Percentiles rank a stretch among this genome's conserved stretches.
These are phyloP conservation scores for Hoplostethus mediterraneus DNA, from an alignment of 2,797 vertebrate genomes.

Conservation along the genomic window DNA sequence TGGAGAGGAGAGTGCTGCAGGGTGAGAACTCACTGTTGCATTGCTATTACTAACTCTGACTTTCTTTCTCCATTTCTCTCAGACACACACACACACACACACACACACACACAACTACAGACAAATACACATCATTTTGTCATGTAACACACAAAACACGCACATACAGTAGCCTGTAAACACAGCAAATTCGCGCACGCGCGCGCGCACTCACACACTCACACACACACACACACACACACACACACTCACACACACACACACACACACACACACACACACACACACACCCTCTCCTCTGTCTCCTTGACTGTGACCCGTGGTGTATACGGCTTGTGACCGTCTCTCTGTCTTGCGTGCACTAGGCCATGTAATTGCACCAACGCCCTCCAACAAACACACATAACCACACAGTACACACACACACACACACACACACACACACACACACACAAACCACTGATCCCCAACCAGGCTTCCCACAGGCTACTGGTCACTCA, in stretches of 20 bases:
- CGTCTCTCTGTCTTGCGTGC: slow-evolving; percentile 66
- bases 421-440: slow-evolving; percentile 47
- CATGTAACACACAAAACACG: slow-evolving; percentile 5
- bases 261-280: slow-evolving; percentile 25
- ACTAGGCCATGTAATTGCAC: slow-evolving; percentile 77
- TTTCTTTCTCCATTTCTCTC: not conserved
- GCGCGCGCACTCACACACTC: no score
- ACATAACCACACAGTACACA: slow-evolving; percentile 34
- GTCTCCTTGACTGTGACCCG: slow-evolving; percentile 64
- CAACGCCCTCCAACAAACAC: slow-evolving; percentile 60
- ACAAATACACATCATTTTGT: slow-evolving; percentile 19
- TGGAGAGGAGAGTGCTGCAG: slow-evolving; percentile 1
- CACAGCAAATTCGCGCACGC: no score
- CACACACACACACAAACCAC: slow-evolving; percentile 38
- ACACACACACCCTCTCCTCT: slow-evolving; percentile 21
- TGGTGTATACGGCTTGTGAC: slow-evolving; percentile 48
- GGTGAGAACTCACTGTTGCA: slow-evolving; percentile 4
- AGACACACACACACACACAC: slow-evolving; percentile 16
- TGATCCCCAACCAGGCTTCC: no score
- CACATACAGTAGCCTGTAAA: no score
- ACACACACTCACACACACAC: slow-evolving; percentile 22
- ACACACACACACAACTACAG: not conserved
- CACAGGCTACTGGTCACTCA: slow-evolving; percentile 62
- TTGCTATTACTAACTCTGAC: not conserved
- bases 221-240: slow-evolving; percentile 24